A percentile compares a stretch with the other conserved stretches of the same genome.
Conservation (phyloP, 2,113 vertebrate genomes). For the Nasalis larvatus region DNA sequence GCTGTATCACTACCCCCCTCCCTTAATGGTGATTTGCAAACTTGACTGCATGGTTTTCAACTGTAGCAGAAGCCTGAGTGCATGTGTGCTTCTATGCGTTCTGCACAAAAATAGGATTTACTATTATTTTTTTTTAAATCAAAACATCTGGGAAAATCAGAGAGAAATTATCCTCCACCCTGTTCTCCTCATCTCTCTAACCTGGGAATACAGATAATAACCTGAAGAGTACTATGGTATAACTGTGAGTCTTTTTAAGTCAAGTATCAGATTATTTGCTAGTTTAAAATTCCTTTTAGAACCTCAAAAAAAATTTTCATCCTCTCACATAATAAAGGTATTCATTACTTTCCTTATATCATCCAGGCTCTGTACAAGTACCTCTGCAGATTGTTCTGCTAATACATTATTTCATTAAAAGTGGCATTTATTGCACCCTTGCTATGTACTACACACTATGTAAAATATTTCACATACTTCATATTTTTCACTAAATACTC, state of each 20-base stretch:
- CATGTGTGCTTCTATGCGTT: background rate
- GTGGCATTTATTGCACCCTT: background rate
- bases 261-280: background rate
- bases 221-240: background rate
- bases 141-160: background rate
- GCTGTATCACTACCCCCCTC: background rate
- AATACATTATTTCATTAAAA: background rate
- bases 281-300: slow-evolving; percentile 28
- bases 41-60: background rate
- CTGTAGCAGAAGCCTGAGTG: background rate
- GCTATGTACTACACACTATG: background rate
- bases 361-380: background rate
- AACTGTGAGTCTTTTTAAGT: background rate
- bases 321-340: background rate
- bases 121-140: background rate
- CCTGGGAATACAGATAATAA: background rate
- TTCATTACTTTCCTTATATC: background rate
- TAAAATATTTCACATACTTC: background rate
- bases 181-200: background rate
- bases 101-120: background rate
- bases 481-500: background rate
- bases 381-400: background rate
- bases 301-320: background rate
- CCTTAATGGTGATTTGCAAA: background rate
- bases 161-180: background rate